phyloP scores from a whole-genome alignment of 2,113 vertebrate genomes.

The Toxostoma redivivum region DNA sequence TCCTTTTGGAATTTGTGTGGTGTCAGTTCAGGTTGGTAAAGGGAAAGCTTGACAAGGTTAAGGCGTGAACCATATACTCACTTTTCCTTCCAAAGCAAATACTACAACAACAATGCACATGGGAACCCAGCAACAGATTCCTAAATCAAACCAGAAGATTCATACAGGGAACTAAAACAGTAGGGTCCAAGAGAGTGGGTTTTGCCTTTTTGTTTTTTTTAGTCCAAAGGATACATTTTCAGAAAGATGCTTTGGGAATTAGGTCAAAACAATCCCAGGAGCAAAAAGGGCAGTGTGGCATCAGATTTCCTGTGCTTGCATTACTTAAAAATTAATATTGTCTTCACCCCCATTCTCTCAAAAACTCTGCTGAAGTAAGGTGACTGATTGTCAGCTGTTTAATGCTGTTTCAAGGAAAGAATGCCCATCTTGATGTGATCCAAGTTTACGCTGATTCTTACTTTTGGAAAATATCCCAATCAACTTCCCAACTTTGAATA shows the following conservation, averaged over 20 bases:
- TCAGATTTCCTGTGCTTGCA: conserved; percentile 2
- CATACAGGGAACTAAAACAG: not conserved
- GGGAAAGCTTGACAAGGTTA: conserved; percentile 63
- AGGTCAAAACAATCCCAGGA: not conserved
- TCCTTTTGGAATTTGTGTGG: conserved; percentile 58
- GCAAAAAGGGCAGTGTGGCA: not conserved
- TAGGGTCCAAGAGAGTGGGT: not conserved
- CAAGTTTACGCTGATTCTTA: not conserved
- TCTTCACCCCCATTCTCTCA: not conserved
- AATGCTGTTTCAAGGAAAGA: not conserved
- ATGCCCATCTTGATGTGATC: not conserved
- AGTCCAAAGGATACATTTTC: conserved; percentile 23
- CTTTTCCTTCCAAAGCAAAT: conserved; percentile 57
- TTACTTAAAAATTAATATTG: conserved; percentile 23
- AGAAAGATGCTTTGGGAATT: conserved; percentile 27
- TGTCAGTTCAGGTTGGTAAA: conserved; percentile 40
- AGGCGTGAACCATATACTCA: conserved; percentile 36
- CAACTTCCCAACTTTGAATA: not conserved
- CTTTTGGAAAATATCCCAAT: not conserved
- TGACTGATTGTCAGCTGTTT: not conserved
- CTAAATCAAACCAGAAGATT: conserved; percentile 62
- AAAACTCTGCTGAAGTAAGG: not conserved
- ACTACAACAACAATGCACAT: conserved; percentile 47
- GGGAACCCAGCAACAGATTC: conserved; percentile 41
- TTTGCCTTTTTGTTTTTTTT: not conserved